Percentiles rank a stretch among this genome's conserved stretches.
Conservation (phyloP, 2,797 vertebrate genomes). For the Sciaenops ocellatus region DNA sequence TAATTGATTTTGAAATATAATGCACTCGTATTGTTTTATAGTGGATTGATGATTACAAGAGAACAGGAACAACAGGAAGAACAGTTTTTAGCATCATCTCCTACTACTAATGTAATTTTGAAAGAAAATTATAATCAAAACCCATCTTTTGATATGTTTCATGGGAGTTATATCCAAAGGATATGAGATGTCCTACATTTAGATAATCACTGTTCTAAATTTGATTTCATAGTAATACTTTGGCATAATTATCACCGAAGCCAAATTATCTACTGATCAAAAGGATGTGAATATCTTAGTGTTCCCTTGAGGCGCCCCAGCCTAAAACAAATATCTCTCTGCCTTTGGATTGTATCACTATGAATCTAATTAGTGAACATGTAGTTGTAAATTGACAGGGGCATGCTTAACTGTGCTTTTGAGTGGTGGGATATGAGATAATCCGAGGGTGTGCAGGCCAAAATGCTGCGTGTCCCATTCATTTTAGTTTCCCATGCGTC, state of each 20-base stretch:
- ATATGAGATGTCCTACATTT: constrained; percentile 23
- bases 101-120: not conserved
- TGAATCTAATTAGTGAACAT: constrained; percentile 20
- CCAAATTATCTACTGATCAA: constrained; percentile 42
- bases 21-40: not conserved
- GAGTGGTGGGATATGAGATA: not conserved
- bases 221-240: constrained; percentile 12
- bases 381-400: constrained; percentile 3
- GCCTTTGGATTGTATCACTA: not conserved
- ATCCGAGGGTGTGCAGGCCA: not conserved
- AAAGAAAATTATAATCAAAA: not conserved
- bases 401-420: not conserved
- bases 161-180: constrained; percentile 4
- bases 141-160: not conserved
- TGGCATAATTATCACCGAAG: constrained; percentile 34
- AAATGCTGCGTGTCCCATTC: constrained; percentile 8
- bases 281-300: constrained; percentile 25
- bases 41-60: not conserved
- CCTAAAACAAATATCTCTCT: constrained; percentile 31
- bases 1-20: not conserved
- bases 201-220: constrained; percentile 12
- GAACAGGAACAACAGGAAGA: not conserved
- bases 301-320: constrained; percentile 5
- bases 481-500: not conserved
- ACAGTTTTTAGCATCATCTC: not conserved